phyloP scores from a whole-genome alignment of 2,888 invertebrate species.

The Parasteatoda lunata region DNA sequence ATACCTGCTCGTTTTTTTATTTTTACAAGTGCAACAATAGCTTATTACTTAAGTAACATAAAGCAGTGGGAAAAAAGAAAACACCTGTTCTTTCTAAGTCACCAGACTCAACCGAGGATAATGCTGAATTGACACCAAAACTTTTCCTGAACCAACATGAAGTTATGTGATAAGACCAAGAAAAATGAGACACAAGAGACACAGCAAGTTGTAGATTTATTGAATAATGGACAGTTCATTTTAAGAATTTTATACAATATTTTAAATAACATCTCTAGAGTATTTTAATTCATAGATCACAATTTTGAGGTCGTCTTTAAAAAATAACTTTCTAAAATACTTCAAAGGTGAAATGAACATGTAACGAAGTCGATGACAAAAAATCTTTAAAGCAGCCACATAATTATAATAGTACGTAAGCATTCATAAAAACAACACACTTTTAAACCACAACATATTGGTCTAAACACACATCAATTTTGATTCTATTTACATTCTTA shows the following conservation, averaged over 20 bases:
- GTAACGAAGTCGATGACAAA: background rate
- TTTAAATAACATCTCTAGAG: constrained; percentile 27
- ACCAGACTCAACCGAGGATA: too few relatives aligned
- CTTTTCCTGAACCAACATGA: constrained; percentile 52
- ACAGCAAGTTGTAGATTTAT: constrained; percentile 55
- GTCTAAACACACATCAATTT: constrained; percentile 3
- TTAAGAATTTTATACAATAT: constrained; percentile 48
- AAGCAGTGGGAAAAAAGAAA: background rate
- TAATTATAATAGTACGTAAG: background rate
- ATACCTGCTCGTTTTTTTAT: background rate
- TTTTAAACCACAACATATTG: background rate
- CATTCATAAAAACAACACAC: background rate
- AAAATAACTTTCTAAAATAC: constrained; percentile 1
- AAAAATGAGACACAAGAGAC: constrained; percentile 69
- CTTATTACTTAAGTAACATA: background rate
- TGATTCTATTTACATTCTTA: background rate
- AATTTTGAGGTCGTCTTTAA: constrained; percentile 3
- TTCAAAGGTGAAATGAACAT: background rate
- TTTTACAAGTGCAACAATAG: background rate
- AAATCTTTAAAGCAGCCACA: background rate
- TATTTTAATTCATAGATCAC: constrained; percentile 20
- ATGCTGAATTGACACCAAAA: constrained; percentile 68
- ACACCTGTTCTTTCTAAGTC: background rate
- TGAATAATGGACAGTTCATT: constrained; percentile 29
- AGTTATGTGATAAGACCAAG: constrained; percentile 62